Conservation (phyloP, 2,797 vertebrate genomes). For the Lutjanus campechanus region DNA sequence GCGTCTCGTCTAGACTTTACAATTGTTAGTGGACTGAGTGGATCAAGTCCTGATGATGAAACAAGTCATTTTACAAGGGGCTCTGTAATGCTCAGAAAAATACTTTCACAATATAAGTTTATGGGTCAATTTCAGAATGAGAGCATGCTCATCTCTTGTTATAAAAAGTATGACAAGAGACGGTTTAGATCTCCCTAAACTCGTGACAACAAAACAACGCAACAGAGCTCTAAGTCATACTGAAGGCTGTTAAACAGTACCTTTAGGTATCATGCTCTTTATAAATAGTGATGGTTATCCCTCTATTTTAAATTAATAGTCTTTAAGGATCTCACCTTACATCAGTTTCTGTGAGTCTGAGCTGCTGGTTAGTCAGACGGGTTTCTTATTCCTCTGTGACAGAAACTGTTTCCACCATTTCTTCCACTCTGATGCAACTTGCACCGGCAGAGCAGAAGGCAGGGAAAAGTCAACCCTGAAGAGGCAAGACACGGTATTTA, state of each 20-base stretch:
- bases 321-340: constrained; percentile 25
- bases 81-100: too few relatives aligned
- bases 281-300: constrained; percentile 1
- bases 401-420: constrained; percentile 23
- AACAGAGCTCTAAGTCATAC: too few relatives aligned
- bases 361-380: not conserved
- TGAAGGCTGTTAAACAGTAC: not conserved
- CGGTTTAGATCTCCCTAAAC: not conserved
- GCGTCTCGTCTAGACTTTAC: too few relatives aligned
- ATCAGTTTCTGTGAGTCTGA: constrained; percentile 1
- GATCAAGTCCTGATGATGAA: too few relatives aligned
- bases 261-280: not conserved
- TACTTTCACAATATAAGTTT: too few relatives aligned
- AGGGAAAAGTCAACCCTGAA: constrained; percentile 36
- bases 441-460: constrained; percentile 26
- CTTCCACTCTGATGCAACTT: constrained; percentile 49
- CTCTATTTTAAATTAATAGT: constrained; percentile 25
- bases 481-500: constrained; percentile 49
- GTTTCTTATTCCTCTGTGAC: constrained; percentile 26
- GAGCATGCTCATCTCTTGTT: not conserved
- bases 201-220: not conserved
- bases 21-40: too few relatives aligned
- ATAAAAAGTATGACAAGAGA: constrained; percentile 2
- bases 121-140: not conserved
- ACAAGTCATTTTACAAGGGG: too few relatives aligned